A percentile compares a stretch with the other conserved stretches of the same genome.
These are phyloP conservation scores for Onychomys torridus DNA, from an alignment of 2,797 vertebrate genomes.

Conservation along the genomic window DNA sequence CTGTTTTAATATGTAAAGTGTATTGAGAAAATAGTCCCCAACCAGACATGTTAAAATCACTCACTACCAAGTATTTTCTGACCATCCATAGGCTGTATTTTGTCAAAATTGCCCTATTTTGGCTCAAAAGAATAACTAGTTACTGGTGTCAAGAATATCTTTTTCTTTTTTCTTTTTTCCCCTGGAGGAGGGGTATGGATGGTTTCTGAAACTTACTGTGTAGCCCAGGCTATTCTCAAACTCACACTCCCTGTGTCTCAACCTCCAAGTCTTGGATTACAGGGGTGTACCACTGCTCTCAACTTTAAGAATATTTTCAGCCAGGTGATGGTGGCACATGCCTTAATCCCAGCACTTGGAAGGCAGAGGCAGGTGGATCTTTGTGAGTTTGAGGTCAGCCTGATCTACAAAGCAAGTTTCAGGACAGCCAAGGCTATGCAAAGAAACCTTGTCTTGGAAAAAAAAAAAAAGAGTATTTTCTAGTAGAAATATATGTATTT, in stretches of 20 bases:
- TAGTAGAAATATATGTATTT: not conserved
- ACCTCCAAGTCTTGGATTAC: not conserved
- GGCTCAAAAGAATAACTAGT: conserved; percentile 52
- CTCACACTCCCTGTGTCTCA: not conserved
- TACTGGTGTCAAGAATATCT: not conserved
- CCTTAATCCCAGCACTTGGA: not conserved
- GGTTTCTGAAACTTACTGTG: not conserved
- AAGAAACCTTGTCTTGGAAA: no score
- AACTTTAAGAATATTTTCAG: not conserved
- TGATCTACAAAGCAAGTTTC: not conserved
- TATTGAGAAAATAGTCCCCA: conserved; percentile 30
- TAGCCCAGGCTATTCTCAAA: not conserved
- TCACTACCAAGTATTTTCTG: conserved; percentile 6
- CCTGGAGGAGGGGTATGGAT: not conserved
- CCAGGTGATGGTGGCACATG: not conserved
- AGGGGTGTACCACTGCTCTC: not conserved
- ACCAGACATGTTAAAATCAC: not conserved
- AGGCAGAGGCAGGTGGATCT: not conserved
- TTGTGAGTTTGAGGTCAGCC: not conserved
- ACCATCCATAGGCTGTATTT: conserved; percentile 5
- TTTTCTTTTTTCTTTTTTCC: not conserved
- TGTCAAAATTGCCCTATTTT: conserved; percentile 25
- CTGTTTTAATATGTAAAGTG: not conserved
- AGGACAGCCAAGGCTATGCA: not conserved
- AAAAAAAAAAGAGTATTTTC: no score